A percentile compares a stretch with the other conserved stretches of the same genome.
These are phyloP conservation scores for Scytalopus superciliaris DNA, from an alignment of 2,113 vertebrate species.

Conservation along the genomic window DNA sequence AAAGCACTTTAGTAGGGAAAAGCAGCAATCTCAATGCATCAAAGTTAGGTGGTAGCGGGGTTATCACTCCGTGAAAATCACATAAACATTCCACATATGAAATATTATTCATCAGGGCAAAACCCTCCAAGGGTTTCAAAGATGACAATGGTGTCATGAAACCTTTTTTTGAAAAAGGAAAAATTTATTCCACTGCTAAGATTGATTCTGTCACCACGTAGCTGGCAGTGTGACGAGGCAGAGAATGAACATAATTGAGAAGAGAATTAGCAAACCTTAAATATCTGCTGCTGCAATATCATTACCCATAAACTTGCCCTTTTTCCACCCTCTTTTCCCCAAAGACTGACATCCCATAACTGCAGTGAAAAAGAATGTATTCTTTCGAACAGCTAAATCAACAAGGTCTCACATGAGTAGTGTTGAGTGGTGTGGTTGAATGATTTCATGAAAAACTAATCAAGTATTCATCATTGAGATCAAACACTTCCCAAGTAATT, in stretches of 20 bases:
- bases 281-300: slow-evolving; percentile 93
- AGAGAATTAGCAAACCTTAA: slow-evolving; percentile 93
- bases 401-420: slow-evolving; percentile 89
- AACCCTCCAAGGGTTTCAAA: slow-evolving; percentile 70
- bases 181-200: slow-evolving; percentile 74
- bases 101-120: slow-evolving; percentile 84
- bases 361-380: slow-evolving; percentile 77
- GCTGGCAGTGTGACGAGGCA: slow-evolving; percentile 71
- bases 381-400: slow-evolving; percentile 93
- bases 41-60: slow-evolving; percentile 73
- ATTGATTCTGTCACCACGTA: slow-evolving; percentile 79
- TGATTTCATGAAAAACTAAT: slow-evolving; percentile 99
- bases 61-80: slow-evolving; percentile 81
- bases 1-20: slow-evolving; percentile 79
- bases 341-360: slow-evolving; percentile 81
- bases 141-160: slow-evolving; percentile 80
- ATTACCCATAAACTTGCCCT: slow-evolving; percentile 99
- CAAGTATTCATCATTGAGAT: slow-evolving; percentile 99
- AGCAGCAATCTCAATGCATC: slow-evolving; percentile 78
- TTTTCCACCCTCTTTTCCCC: slow-evolving; percentile 83
- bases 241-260: slow-evolving; percentile 83
- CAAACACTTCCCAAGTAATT: slow-evolving; percentile 95
- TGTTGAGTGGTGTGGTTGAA: slow-evolving; percentile 87
- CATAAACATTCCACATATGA: slow-evolving; percentile 83
- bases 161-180: slow-evolving; percentile 67